phyloP scores from a whole-genome alignment of 2,888 invertebrate species.

The Macaria notata region DNA sequence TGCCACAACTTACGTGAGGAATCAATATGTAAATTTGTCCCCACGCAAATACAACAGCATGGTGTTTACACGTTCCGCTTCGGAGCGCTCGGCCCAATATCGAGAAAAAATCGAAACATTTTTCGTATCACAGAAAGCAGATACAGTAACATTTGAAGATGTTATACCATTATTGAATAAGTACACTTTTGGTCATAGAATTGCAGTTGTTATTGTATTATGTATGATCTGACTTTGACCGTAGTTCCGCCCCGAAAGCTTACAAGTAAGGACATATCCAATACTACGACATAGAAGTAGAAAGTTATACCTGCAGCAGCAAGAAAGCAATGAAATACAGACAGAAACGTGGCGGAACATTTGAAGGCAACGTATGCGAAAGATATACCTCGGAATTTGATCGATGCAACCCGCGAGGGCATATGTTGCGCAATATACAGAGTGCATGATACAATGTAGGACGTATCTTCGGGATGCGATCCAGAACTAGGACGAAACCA shows the following conservation, averaged over 20 bases:
- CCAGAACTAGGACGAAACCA: slow-evolving; percentile 16
- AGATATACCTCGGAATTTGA: slow-evolving; percentile 3
- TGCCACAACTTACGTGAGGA: slow-evolving; percentile 21
- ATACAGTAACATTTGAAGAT: no score
- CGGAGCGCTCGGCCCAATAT: slow-evolving; percentile 4
- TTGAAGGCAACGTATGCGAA: background rate
- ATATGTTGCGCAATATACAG: slow-evolving; percentile 13
- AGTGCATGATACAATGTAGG: slow-evolving; percentile 12
- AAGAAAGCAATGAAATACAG: no score
- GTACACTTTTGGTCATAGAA: no score
- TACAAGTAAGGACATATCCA: no score
- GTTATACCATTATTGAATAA: no score
- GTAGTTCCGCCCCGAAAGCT: no score
- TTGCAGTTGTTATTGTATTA: no score
- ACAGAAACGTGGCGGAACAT: background rate
- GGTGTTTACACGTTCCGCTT: slow-evolving; percentile 23
- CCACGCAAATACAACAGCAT: slow-evolving; percentile 22
- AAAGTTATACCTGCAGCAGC: no score
- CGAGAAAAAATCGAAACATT: slow-evolving; percentile 4
- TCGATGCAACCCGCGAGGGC: slow-evolving; percentile 9
- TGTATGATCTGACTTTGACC: no score
- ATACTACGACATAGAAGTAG: no score
- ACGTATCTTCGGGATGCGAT: slow-evolving; percentile 14
- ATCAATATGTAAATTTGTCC: slow-evolving; percentile 27
- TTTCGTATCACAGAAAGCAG: no score